phyloP scores from a whole-genome alignment of 2,888 invertebrate species.

The Anoplius nigerrimus region DNA sequence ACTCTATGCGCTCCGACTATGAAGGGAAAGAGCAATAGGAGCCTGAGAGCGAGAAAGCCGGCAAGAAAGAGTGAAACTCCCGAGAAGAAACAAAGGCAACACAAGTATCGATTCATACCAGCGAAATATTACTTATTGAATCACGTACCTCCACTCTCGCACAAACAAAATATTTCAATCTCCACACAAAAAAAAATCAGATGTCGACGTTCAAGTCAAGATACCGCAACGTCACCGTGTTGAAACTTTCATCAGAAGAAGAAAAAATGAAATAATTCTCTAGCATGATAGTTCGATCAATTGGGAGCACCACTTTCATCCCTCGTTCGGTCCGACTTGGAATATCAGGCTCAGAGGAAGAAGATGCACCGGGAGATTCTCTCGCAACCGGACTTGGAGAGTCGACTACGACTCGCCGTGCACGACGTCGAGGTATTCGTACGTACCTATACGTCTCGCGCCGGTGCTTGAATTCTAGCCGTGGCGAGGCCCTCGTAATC shows the following conservation, averaged over 20 bases:
- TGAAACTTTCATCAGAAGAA: no score
- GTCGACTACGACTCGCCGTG: conserved; percentile 32
- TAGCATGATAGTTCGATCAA: no score
- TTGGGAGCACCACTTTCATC: no score
- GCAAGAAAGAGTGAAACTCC: not conserved
- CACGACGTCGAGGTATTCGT: conserved; percentile 15
- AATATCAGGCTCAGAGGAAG: conserved; percentile 5
- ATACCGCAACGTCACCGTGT: no score
- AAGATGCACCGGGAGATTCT: conserved; percentile 44
- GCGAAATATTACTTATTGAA: not conserved
- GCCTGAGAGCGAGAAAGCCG: not conserved
- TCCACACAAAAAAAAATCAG: no score
- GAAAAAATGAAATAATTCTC: no score
- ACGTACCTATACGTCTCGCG: conserved; percentile 36
- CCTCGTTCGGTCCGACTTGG: no score
- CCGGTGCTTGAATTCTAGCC: conserved; percentile 61
- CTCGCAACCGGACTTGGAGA: conserved; percentile 46
- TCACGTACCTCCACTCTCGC: not conserved
- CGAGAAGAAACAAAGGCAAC: not conserved
- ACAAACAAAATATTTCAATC: no score
- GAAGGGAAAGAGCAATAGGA: not conserved
- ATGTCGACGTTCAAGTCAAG: no score
- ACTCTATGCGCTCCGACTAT: conserved; percentile 14
- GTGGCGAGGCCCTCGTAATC: conserved; percentile 68
- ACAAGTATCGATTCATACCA: not conserved